A percentile compares a stretch with the other conserved stretches of the same genome.
These are phyloP conservation scores for Pecten maximus DNA, from an alignment of 2,888 invertebrate species.

Conservation along the genomic window DNA sequence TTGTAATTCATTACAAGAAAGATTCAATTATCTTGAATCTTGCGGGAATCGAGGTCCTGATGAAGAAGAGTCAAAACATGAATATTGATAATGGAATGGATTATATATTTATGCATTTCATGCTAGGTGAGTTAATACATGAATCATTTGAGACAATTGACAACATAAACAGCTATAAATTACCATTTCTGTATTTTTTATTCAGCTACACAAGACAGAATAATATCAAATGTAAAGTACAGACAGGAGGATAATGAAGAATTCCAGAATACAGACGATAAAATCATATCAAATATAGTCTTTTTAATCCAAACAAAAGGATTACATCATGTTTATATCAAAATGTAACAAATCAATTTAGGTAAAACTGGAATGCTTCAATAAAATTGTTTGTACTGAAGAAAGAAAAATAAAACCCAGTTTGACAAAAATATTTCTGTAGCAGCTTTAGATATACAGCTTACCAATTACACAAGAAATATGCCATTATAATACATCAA, in stretches of 20 bases:
- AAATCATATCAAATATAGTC: not conserved
- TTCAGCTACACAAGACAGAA: not conserved
- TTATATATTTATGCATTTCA: not conserved
- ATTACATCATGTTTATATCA: not conserved
- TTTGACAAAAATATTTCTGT: not conserved
- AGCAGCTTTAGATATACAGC: not conserved
- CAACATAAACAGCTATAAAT: not conserved
- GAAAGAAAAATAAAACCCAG: not conserved
- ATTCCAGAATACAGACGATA: constrained; percentile 5
- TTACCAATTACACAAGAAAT: not conserved
- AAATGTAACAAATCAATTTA: not conserved
- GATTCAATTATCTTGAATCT: not conserved
- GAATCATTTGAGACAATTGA: not conserved
- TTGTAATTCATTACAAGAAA: not conserved
- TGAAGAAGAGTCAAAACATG: not conserved
- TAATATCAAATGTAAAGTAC: not conserved
- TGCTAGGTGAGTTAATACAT: not conserved
- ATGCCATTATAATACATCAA: not conserved
- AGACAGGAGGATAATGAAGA: not conserved
- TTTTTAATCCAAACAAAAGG: not conserved
- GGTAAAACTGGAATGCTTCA: not conserved
- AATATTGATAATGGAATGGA: not conserved
- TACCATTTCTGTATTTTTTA: not conserved
- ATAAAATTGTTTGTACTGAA: not conserved
- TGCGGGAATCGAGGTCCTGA: not conserved